These are phyloP conservation scores for Microcebus murinus DNA, from an alignment of 2,113 vertebrate genomes.

Conservation along the genomic window DNA sequence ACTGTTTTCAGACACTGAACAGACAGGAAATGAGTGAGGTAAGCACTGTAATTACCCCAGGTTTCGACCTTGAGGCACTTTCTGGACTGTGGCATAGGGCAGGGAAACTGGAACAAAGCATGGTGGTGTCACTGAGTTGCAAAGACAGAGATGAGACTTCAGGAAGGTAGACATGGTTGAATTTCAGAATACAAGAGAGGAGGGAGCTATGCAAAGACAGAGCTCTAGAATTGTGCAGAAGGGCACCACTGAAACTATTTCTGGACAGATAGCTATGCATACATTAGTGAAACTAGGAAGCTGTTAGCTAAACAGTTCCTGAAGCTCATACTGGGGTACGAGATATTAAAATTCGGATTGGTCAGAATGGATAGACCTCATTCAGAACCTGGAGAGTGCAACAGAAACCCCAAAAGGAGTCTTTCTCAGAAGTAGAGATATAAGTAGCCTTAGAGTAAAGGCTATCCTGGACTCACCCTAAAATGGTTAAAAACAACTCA, in stretches of 20 bases:
- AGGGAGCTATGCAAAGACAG: neutral
- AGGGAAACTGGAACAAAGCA: neutral
- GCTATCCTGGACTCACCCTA: too few species aligned
- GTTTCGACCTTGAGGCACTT: neutral
- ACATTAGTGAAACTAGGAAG: neutral
- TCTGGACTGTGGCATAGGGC: rapidly evolving
- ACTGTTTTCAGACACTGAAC: neutral
- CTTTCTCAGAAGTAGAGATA: neutral
- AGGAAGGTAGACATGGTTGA: neutral
- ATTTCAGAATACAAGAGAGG: neutral
- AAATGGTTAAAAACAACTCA: neutral
- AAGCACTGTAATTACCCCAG: neutral
- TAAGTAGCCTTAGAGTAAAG: neutral
- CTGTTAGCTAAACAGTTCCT: too few species aligned
- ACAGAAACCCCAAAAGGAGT: neutral
- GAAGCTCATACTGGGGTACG: neutral
- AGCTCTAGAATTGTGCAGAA: too few species aligned
- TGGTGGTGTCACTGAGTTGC: neutral
- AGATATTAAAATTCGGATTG: neutral
- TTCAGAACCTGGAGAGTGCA: neutral
- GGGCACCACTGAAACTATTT: neutral
- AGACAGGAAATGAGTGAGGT: neutral
- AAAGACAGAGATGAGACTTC: neutral
- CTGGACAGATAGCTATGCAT: too few species aligned
- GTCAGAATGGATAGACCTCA: neutral